phyloP scores from a whole-genome alignment of 1,140 invertebrate genomes.

The Bicyclus anynana region DNA sequence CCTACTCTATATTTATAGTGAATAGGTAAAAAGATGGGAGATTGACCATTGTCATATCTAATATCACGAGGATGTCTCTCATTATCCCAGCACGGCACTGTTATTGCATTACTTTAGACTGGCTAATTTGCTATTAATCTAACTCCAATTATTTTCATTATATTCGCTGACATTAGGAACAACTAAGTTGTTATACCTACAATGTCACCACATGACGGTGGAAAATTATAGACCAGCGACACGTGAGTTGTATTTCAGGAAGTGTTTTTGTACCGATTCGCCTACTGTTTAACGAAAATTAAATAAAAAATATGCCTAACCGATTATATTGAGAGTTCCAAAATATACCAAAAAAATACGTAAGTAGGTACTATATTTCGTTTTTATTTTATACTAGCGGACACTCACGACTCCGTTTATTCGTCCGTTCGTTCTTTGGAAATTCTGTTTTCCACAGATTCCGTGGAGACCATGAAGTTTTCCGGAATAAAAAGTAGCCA shows the following conservation, averaged over 20 bases:
- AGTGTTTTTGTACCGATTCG: slow-evolving; percentile 37
- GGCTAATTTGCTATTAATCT: slow-evolving; percentile 71
- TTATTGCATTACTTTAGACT: slow-evolving; percentile 67
- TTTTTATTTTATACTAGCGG: too few species aligned
- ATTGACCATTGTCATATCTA: slow-evolving; percentile 36
- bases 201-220: slow-evolving; percentile 57
- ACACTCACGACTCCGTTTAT: too few species aligned
- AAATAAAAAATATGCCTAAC: too few species aligned
- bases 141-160: slow-evolving; percentile 70
- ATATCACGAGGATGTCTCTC: slow-evolving; percentile 43
- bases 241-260: slow-evolving; percentile 52
- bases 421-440: too few species aligned
- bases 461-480: too few species aligned
- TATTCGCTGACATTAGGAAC: slow-evolving; percentile 60
- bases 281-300: background rate
- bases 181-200: slow-evolving; percentile 62
- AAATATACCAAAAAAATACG: too few species aligned
- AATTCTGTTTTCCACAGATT: too few species aligned
- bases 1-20: background rate
- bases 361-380: too few species aligned
- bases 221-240: slow-evolving; percentile 56
- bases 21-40: slow-evolving; percentile 15
- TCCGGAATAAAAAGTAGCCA: too few species aligned
- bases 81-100: slow-evolving; percentile 45
- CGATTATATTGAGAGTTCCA: too few species aligned